Evolutionary conservation across 2,113 vertebrate genomes (phyloP).

Genomic region (Spilogale gracilis): DNA sequence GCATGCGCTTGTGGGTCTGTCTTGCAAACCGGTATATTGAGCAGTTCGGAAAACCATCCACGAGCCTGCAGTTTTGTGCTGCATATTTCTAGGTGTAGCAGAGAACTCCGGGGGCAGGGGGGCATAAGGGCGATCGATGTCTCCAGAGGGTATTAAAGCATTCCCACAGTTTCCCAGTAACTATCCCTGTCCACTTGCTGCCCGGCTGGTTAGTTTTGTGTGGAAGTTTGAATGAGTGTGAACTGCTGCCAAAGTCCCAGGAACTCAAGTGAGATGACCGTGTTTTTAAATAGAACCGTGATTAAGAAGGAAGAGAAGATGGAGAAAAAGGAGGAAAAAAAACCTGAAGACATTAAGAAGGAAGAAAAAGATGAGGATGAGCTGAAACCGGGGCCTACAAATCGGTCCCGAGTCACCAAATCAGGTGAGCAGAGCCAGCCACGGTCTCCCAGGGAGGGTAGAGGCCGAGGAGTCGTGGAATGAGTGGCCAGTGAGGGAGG

Average conservation of each 20-base stretch:
- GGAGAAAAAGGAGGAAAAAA: constrained; percentile 90
- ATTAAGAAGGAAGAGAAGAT: constrained; percentile 92
- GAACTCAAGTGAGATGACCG: background rate
- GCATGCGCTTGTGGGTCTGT: fast-evolving
- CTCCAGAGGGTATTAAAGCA: background rate
- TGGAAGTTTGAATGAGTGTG: too few relatives aligned
- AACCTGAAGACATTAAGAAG: constrained; percentile 86
- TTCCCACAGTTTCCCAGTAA: background rate
- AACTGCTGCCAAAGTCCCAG: background rate
- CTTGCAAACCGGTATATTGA: too few relatives aligned
- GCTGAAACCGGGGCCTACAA: constrained; percentile 80
- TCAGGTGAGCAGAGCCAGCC: constrained; percentile 84
- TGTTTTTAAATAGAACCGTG: constrained; percentile 74
- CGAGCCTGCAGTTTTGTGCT: background rate
- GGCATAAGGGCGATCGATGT: fast-evolving
- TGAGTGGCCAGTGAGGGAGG: too few relatives aligned
- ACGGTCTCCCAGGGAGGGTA: fast-evolving
- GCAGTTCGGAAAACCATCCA: background rate
- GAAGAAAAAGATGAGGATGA: constrained; percentile 91
- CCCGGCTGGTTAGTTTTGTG: fast-evolving
- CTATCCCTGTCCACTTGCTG: background rate
- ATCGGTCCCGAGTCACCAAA: constrained; percentile 85
- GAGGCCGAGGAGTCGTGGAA: background rate
- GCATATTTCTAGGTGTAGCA: background rate
- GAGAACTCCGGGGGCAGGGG: background rate